Evolutionary conservation across 2,797 vertebrate genomes (phyloP).

Genomic region (Dendrocincla fuliginosa): DNA sequence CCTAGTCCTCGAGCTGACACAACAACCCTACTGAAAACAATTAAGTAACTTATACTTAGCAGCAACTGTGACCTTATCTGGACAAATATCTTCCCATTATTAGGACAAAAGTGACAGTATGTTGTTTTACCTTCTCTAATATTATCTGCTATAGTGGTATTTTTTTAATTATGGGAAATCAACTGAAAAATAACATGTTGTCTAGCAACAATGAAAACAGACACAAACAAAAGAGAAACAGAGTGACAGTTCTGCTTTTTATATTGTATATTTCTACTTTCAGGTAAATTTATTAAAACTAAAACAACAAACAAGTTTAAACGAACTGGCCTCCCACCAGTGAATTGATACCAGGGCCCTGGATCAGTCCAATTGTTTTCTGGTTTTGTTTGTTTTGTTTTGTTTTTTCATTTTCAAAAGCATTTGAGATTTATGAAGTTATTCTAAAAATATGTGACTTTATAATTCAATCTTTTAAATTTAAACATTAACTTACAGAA

Average conservation of each 20-base stretch:
- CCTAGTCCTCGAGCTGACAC: background rate
- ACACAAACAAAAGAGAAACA: constrained; percentile 42
- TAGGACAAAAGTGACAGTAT: constrained; percentile 64
- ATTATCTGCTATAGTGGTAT: constrained; percentile 23
- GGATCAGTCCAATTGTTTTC: background rate
- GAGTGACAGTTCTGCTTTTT: background rate
- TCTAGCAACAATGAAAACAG: constrained; percentile 73
- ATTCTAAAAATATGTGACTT: background rate
- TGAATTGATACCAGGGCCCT: constrained; percentile 2
- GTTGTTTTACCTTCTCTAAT: constrained; percentile 63
- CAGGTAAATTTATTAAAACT: constrained; percentile 29
- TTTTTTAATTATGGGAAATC: constrained; percentile 65
- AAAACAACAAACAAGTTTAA: constrained; percentile 30
- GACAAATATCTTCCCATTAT: constrained; percentile 62
- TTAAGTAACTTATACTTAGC: constrained; percentile 60
- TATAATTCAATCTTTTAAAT: constrained; percentile 5
- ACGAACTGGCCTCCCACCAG: constrained; percentile 3
- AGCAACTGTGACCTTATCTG: constrained; percentile 51
- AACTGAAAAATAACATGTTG: constrained; percentile 53
- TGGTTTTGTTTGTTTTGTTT: background rate
- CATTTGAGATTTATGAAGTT: constrained; percentile 9
- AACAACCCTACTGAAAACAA: constrained; percentile 52
- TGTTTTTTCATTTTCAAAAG: background rate
- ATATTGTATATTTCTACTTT: background rate
- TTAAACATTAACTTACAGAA: background rate